Evolutionary conservation across 1,140 invertebrate species (phyloP).

Genomic region (Hormaphis cornu): DNA sequence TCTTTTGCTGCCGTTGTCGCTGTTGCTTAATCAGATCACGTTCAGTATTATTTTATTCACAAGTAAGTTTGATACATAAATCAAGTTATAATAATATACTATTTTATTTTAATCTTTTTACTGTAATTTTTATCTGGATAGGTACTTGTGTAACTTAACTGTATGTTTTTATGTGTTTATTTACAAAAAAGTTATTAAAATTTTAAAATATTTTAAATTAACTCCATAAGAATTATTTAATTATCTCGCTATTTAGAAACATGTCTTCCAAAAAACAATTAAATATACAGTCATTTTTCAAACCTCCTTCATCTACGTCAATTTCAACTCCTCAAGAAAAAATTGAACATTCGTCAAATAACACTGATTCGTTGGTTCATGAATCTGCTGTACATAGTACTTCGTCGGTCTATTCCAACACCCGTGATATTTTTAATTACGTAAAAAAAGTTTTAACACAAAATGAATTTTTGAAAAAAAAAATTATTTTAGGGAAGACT

Average conservation of each 20-base stretch:
- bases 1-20: neutral
- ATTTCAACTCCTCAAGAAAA: neutral
- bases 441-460: neutral
- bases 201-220: neutral
- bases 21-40: neutral
- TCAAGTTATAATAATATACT: neutral
- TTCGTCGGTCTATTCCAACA: neutral
- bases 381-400: neutral
- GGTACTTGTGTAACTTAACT: neutral
- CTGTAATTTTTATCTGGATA: neutral
- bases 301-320: neutral
- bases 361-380: neutral
- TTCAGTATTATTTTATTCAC: neutral
- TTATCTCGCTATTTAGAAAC: neutral
- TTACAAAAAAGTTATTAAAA: neutral
- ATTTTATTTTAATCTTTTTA: neutral
- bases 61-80: neutral
- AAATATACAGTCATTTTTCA: neutral
- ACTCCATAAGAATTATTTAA: neutral
- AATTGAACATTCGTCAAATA: neutral
- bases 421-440: neutral
- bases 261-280: neutral
- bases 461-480: too few relatives aligned
- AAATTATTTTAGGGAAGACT: conserved; percentile 33
- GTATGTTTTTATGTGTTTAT: neutral